phyloP scores from a whole-genome alignment of 1,140 invertebrate genomes.

The Magallana angulata region DNA sequence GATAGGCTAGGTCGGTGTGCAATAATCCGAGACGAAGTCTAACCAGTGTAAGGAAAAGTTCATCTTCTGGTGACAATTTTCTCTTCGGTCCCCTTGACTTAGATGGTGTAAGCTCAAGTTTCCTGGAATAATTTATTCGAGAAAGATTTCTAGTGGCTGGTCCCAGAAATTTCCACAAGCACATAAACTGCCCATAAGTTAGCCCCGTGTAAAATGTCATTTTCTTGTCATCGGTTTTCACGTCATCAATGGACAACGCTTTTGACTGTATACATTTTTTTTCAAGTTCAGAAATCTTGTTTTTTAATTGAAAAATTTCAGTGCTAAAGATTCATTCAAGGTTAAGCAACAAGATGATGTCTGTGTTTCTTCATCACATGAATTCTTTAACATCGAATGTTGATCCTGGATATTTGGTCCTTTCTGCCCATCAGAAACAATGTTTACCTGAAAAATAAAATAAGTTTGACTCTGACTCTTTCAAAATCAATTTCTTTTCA shows the following conservation, averaged over 20 bases:
- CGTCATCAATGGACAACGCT: not conserved
- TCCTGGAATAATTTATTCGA: not conserved
- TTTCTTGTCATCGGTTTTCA: conserved; percentile 1
- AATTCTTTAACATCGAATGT: no score
- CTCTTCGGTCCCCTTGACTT: not conserved
- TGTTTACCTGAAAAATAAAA: no score
- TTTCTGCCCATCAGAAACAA: no score
- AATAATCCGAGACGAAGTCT: no score
- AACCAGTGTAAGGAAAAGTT: no score
- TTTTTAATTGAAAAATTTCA: not conserved
- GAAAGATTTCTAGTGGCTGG: conserved; percentile 1
- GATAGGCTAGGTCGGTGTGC: no score
- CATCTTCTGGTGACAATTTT: no score
- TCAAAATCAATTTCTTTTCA: no score
- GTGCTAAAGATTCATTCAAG: not conserved
- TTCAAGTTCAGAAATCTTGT: not conserved
- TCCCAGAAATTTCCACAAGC: not conserved
- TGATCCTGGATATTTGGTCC: no score
- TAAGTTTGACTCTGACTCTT: no score
- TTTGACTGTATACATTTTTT: not conserved
- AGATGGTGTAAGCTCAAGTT: not conserved
- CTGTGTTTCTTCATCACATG: conserved; percentile 5
- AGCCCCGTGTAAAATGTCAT: conserved; percentile 14
- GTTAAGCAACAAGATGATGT: not conserved
- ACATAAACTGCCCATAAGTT: conserved; percentile 2